phyloP scores from a whole-genome alignment of 2,888 invertebrate species.

The Eristalis arbustorum region DNA sequence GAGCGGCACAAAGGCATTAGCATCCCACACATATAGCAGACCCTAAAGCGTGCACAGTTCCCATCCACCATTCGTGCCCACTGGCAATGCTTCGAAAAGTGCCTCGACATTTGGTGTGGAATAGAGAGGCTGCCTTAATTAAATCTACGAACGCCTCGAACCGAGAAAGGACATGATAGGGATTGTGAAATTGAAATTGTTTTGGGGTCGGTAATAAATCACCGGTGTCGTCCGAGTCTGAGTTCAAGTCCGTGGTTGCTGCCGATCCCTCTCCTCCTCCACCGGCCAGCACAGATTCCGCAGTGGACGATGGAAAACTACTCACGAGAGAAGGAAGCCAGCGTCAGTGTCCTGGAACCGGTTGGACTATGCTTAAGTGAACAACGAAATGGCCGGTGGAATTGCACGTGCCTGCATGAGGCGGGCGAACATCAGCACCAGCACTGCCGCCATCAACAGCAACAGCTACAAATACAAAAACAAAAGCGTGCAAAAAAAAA shows the following conservation, averaged over 20 bases:
- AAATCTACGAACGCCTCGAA: conserved; percentile 54
- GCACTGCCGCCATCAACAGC: background rate
- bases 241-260: conserved; percentile 11
- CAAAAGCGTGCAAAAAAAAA: conserved; percentile 11
- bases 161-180: conserved; percentile 59
- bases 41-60: conserved; percentile 23
- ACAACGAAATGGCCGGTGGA: conserved; percentile 59
- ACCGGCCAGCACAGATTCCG: no score
- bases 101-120: conserved; percentile 45
- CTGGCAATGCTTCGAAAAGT: conserved; percentile 58
- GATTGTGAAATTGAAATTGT: conserved; percentile 69
- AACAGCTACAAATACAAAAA: background rate
- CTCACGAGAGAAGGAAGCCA: conserved; percentile 24
- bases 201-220: conserved; percentile 69
- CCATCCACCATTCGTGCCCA: background rate
- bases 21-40: conserved; percentile 17
- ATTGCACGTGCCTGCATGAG: conserved; percentile 51
- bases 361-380: conserved; percentile 63
- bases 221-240: conserved; percentile 46
- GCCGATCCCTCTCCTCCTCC: background rate
- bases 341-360: conserved; percentile 47
- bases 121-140: conserved; percentile 61
- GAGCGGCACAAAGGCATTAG: background rate
- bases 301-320: conserved; percentile 33
- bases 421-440: background rate